Evolutionary conservation across 64 coral and sea anemone genomes (phyloP), one percentile per base, ranked within the genome.

Genomic region (Orbicella faveolata): DNA sequence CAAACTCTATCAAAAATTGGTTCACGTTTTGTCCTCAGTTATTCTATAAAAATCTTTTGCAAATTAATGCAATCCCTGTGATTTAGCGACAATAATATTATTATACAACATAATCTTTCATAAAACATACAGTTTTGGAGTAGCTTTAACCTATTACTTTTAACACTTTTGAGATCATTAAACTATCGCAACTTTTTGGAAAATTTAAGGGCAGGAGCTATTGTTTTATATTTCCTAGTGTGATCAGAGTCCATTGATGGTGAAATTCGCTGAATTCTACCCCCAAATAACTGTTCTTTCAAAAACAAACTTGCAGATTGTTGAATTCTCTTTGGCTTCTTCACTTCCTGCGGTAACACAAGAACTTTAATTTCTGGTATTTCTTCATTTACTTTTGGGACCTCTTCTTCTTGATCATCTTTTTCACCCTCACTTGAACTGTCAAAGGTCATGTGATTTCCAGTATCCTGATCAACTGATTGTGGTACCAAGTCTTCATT

Each of bases 231-330:
- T 52, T 75, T 96, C 41, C 72, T 89, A n/a, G 79, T 90, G 37
- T 55, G 87, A 69, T 75, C 92, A 3, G 79, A 72, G 15, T 79
- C 55, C 13, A 80, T 44, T n/a, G 84, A 25, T 74, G 90, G 48
- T 63, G 79, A 83, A 23, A 96, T 88, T 34, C 96, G 83, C 11
- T 95, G 86, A 78, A 98, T 63, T 65, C 96, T 94, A 89, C 88
- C 64, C 10, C 96, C 96, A 93, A 93, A 98, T 10, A 98, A 69
- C 64, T 90, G 96, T 19, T 90, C 88, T 48, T 88, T 88, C 37
- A 94, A 83, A 75, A 98, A 98, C 8, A 87, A 77, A 68, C n/a
- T 86, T 41, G 96, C 93, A 78, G 77, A 90, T 37, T 82, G 69
- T 21, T 88, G 91, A 64, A 90, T 77, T 95, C 63, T 92, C 30